Evolutionary conservation across 2,797 vertebrate species (phyloP), one percentile per base, ranked within the genome.

Genomic region (Stomatorhinus walkeri): DNA sequence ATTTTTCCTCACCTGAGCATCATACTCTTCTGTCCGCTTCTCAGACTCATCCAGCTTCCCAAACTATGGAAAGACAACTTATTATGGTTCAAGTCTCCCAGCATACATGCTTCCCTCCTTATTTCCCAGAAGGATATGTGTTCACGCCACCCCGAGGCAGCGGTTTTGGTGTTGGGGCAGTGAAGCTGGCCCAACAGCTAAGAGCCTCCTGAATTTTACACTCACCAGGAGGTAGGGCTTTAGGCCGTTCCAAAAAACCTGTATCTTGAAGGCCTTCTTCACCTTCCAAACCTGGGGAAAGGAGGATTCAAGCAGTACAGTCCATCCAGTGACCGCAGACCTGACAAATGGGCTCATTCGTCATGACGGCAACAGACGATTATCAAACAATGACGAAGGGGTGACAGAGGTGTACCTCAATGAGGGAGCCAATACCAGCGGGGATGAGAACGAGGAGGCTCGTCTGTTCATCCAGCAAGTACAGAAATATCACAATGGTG

Each of bases 201-300:
- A 43, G 14, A 43, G 43, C 51, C 1, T 48, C 4, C 40, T 2
- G 4, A 59, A 28, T 46, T 49, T 59, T 49, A 54, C 28, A 46
- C 94, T 2, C 89, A 96, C 96, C 93, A 94, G 90, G 90, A 96
- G 93, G 88, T 90, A 91, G 28, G 98, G 98, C 89, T 92, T 95
- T 72, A 96, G 91, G 90, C 96, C 96, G 91, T 95, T 96, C 97
- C 98, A 99, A 5, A 92, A 91, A 87, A 99, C 86, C 22, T 96
- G 96, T 93, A 99, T 98, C 93, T 99, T 99, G 89, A 99, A 94
- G 6, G 98, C 98, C 91, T 99, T 99, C 93, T 99, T 99, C 89
- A 99, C 98, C 92, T 99, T 99, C 98, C 98, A 99, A 16, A 99
- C 96, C 98, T 99, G 90, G 14, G 32, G 72, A 79, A 19, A 40